Conservation (phyloP, 2,888 invertebrate species). For the Patella depressa region DNA sequence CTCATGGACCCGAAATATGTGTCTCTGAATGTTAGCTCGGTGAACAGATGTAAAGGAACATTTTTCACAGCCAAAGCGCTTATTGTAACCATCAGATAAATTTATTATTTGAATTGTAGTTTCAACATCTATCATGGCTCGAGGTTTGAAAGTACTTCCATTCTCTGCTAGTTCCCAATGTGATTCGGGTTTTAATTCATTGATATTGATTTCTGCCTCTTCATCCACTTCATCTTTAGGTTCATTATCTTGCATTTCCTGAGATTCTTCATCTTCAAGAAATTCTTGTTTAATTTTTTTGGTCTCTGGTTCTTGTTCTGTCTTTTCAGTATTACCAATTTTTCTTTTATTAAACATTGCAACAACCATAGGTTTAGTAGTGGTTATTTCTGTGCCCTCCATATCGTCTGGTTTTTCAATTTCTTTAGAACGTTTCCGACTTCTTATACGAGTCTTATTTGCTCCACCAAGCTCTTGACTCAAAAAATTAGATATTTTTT, state of each 20-base stretch:
- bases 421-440: slow-evolving; percentile 11
- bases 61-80: slow-evolving; percentile 39
- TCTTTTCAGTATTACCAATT: neutral
- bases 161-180: neutral
- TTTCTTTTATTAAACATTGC: slow-evolving; percentile 41
- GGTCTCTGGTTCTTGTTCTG: neutral
- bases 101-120: slow-evolving; percentile 40
- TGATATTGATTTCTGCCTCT: neutral
- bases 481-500: slow-evolving; percentile 32
- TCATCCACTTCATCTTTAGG: slow-evolving; percentile 7
- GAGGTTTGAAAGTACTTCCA: neutral
- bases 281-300: slow-evolving; percentile 25
- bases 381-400: neutral
- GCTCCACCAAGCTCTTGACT: slow-evolving; percentile 21
- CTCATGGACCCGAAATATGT: slow-evolving; percentile 42
- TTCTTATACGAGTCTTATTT: slow-evolving; percentile 6
- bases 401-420: slow-evolving; percentile 1
- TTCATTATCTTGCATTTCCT: slow-evolving; percentile 10
- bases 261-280: slow-evolving; percentile 18
- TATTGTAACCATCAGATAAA: slow-evolving; percentile 32
- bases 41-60: slow-evolving; percentile 43
- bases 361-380: slow-evolving; percentile 30
- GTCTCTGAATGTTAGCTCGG: slow-evolving; percentile 41
- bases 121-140: slow-evolving; percentile 33
- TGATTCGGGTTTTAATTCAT: slow-evolving; percentile 1